These are phyloP conservation scores for Pseudochromis fuscus DNA, from an alignment of 2,797 vertebrate species.

Conservation along the genomic window DNA sequence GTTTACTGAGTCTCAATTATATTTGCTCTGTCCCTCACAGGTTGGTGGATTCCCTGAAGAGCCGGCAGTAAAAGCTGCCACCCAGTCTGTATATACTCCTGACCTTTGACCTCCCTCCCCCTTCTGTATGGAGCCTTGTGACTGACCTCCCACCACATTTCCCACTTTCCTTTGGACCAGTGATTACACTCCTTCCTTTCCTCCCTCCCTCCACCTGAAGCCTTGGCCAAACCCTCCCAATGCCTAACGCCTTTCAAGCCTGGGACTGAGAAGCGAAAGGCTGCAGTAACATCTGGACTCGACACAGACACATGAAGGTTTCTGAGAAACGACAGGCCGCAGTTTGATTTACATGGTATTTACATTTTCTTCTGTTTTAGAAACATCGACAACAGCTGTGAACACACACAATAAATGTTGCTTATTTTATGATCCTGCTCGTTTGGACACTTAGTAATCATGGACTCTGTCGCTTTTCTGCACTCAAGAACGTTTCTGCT, in stretches of 20 bases:
- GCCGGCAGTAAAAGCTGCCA: constrained; percentile 88
- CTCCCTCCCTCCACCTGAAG: constrained; percentile 45
- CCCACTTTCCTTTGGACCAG: constrained; percentile 67
- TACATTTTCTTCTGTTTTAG: constrained; percentile 8
- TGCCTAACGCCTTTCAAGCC: constrained; percentile 55
- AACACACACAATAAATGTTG: not conserved
- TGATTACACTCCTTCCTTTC: constrained; percentile 70
- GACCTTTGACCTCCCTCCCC: constrained; percentile 52
- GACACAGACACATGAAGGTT: constrained; percentile 17
- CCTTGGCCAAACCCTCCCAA: constrained; percentile 62
- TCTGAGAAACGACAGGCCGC: constrained; percentile 10
- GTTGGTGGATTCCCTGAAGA: constrained; percentile 96
- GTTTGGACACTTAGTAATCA: too few relatives aligned
- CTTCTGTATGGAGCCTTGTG: constrained; percentile 73
- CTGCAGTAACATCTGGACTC: constrained; percentile 69
- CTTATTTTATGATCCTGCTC: too few relatives aligned
- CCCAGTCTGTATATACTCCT: constrained; percentile 79
- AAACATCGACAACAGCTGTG: constrained; percentile 1
- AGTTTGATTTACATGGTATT: not conserved
- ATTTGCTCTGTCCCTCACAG: constrained; percentile 71
- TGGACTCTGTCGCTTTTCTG: too few relatives aligned
- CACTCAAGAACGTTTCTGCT: too few relatives aligned
- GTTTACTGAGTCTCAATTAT: constrained; percentile 17
- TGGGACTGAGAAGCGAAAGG: constrained; percentile 61
- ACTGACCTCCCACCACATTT: constrained; percentile 46